These are phyloP conservation scores for Arion vulgaris DNA, from an alignment of 1,140 invertebrate genomes.

Conservation along the genomic window DNA sequence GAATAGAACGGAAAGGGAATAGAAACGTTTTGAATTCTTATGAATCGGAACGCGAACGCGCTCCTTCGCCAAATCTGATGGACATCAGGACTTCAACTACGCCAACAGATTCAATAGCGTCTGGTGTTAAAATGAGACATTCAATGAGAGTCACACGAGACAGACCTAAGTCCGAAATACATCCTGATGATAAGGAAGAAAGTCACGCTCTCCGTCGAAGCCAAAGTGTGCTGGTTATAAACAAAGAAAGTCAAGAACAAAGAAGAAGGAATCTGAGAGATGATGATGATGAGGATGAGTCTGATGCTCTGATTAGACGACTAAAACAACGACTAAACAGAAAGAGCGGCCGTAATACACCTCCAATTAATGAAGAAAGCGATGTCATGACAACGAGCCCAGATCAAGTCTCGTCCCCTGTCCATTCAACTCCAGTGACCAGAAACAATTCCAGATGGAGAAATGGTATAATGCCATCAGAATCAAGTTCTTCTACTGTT, in stretches of 20 bases:
- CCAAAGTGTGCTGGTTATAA: conserved; percentile 55
- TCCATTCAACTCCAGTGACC: neutral
- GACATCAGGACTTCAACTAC: neutral
- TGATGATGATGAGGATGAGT: conserved; percentile 40
- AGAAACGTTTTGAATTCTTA: conserved; percentile 42
- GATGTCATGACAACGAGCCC: neutral
- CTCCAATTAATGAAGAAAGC: conserved; percentile 21
- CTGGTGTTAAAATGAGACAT: neutral
- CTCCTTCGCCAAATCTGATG: conserved; percentile 53
- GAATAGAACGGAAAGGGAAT: conserved; percentile 50
- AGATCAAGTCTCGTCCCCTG: neutral
- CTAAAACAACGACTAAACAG: conserved; percentile 45
- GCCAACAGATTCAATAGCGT: neutral
- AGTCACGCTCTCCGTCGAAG: conserved; percentile 46
- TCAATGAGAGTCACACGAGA: neutral
- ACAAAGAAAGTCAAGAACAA: too few species aligned
- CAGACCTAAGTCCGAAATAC: conserved; percentile 21
- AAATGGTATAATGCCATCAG: conserved; percentile 27
- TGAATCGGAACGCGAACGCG: conserved; percentile 55
- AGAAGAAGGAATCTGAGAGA: conserved; percentile 35
- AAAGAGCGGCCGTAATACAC: conserved; percentile 23
- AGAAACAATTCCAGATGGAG: conserved; percentile 15
- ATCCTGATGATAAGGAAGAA: neutral
- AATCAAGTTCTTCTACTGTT: conserved; percentile 37
- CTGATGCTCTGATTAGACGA: conserved; percentile 42